Percentiles rank a stretch among this genome's conserved stretches.
Evolutionary conservation across 2,113 vertebrate genomes (phyloP).

Genomic region (Cromileptes altivelis): DNA sequence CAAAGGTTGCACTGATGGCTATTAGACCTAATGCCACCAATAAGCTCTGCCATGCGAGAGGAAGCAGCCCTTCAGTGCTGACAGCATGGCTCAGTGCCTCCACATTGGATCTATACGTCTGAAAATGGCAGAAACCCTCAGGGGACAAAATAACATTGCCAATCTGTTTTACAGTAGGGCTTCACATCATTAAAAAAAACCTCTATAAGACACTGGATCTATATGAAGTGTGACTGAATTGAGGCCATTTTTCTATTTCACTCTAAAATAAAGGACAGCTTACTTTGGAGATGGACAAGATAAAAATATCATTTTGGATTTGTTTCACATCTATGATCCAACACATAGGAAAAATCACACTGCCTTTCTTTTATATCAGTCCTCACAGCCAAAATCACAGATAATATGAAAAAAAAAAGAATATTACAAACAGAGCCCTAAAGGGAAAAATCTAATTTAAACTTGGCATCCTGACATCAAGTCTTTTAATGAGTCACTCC

Average conservation of each 20-base stretch:
- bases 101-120: slow-evolving; percentile 67
- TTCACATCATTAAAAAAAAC: slow-evolving; percentile 45
- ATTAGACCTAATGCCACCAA: slow-evolving; percentile 78
- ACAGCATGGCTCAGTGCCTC: slow-evolving; percentile 71
- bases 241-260: slow-evolving; percentile 44
- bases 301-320: slow-evolving; percentile 4
- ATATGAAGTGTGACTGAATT: slow-evolving; percentile 45
- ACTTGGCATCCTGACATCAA: neutral
- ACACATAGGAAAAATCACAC: neutral
- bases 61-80: slow-evolving; percentile 69
- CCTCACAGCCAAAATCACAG: neutral
- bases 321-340: neutral
- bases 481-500: slow-evolving; percentile 22
- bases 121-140: slow-evolving; percentile 68
- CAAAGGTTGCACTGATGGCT: slow-evolving; percentile 72
- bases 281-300: slow-evolving; percentile 10
- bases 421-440: neutral
- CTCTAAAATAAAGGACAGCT: slow-evolving; percentile 16
- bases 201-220: slow-evolving; percentile 34
- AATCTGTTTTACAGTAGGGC: slow-evolving; percentile 66
- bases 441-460: neutral
- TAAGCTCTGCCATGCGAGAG: slow-evolving; percentile 78
- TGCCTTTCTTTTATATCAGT: neutral
- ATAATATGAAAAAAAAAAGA: neutral
- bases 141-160: slow-evolving; percentile 69